Conservation (phyloP, 2,797 vertebrate genomes). For the Chiloscyllium punctatum region DNA sequence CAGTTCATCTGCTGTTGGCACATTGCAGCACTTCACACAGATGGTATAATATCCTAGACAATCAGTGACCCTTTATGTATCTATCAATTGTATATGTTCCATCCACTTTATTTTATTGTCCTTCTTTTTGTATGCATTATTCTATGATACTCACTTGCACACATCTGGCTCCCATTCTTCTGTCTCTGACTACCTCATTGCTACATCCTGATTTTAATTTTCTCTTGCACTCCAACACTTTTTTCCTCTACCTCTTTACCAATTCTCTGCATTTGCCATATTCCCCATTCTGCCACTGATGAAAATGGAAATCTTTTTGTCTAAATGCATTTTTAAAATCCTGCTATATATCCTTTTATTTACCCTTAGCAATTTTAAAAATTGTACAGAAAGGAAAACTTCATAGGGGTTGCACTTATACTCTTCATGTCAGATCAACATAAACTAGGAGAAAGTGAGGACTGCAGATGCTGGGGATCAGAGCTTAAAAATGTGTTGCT, state of each 20-base stretch:
- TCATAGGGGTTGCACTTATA: background rate
- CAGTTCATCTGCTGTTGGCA: background rate
- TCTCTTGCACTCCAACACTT: background rate
- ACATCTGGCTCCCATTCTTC: background rate
- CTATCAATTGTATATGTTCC: background rate
- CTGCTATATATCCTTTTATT: background rate
- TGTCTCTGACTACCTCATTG: background rate
- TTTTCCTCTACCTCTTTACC: background rate
- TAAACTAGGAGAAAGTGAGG: too few relatives aligned
- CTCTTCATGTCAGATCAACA: background rate
- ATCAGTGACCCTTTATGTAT: background rate
- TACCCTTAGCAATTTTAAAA: background rate
- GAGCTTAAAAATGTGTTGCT: too few relatives aligned
- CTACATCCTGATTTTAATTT: background rate
- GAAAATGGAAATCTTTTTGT: background rate
- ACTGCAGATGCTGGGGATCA: too few relatives aligned
- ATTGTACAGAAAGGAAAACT: background rate
- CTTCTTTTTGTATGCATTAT: background rate
- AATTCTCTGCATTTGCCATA: background rate
- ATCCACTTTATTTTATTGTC: background rate
- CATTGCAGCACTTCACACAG: background rate
- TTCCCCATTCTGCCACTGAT: background rate
- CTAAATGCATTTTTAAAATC: background rate
- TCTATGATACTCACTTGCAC: background rate
- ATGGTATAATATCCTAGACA: background rate